Conservation (phyloP, 2,113 vertebrate species). For the Epinephelus fuscoguttatus region DNA sequence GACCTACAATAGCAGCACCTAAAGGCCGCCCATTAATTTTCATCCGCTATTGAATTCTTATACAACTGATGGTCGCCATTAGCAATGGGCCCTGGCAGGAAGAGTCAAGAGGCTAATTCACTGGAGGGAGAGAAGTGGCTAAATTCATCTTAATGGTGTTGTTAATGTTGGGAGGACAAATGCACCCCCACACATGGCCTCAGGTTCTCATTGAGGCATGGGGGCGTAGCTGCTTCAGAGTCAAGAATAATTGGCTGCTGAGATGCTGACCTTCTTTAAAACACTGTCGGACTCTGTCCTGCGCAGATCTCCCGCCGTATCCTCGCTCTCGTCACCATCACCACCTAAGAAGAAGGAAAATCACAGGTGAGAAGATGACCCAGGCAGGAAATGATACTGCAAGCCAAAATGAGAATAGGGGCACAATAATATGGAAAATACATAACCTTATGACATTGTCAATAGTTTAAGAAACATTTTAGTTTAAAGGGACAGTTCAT, state of each 20-base stretch:
- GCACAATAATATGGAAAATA: neutral
- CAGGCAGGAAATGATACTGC: neutral
- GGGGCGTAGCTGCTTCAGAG: conserved; percentile 1
- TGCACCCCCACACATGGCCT: conserved; percentile 51
- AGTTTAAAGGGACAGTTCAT: too few relatives aligned
- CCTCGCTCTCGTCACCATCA: conserved; percentile 91
- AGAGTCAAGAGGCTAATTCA: conserved; percentile 68
- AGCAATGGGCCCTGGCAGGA: conserved; percentile 61
- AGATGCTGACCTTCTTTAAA: conserved; percentile 91
- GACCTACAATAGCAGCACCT: conserved; percentile 13
- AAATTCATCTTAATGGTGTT: conserved; percentile 61
- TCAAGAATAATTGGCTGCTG: conserved; percentile 37
- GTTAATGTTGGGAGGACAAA: conserved; percentile 64
- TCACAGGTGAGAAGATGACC: neutral
- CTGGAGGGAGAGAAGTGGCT: conserved; percentile 45
- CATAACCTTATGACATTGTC: too few relatives aligned
- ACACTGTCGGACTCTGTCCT: conserved; percentile 96
- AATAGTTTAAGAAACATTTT: too few relatives aligned
- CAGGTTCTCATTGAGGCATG: conserved; percentile 24
- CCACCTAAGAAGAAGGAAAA: conserved; percentile 83
- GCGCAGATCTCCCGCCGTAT: conserved; percentile 90
- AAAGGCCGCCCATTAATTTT: conserved; percentile 48
- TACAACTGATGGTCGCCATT: conserved; percentile 59
- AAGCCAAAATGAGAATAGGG: neutral
- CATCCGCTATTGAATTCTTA: conserved; percentile 44